Evolutionary conservation across 2,888 invertebrate species (phyloP).

Genomic region (Drosophila mercatorum): DNA sequence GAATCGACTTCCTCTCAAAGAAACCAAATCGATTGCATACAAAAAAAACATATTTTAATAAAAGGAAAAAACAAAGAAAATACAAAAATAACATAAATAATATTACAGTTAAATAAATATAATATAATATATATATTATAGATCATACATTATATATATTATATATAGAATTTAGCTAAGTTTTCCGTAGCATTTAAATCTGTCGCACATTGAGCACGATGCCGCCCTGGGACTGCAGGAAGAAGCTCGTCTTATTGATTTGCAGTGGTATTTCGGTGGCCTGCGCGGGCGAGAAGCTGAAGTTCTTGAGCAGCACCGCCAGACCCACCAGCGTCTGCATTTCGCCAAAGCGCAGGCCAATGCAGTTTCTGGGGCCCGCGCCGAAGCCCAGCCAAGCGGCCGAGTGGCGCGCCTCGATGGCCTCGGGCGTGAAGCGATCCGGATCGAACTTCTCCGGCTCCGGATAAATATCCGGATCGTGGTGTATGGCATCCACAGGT

Average conservation of each 20-base stretch:
- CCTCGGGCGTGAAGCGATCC: constrained; percentile 83
- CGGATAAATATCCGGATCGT: constrained; percentile 84
- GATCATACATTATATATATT: too few relatives aligned
- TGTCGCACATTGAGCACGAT: constrained; percentile 74
- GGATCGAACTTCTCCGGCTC: constrained; percentile 85
- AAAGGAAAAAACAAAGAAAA: neutral
- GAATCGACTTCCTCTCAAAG: constrained; percentile 2
- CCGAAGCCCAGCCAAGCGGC: constrained; percentile 82
- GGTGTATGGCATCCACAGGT: constrained; percentile 85
- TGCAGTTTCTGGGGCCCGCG: constrained; percentile 82
- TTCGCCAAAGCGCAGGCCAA: constrained; percentile 83
- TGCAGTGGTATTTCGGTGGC: constrained; percentile 74
- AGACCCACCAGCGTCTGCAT: constrained; percentile 81
- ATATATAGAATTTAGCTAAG: too few relatives aligned
- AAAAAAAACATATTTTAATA: neutral
- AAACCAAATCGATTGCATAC: neutral
- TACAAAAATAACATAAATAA: neutral
- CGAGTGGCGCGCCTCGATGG: constrained; percentile 69
- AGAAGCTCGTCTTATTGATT: constrained; percentile 57
- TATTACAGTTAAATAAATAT: too few relatives aligned
- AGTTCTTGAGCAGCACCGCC: constrained; percentile 70
- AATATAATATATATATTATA: too few relatives aligned
- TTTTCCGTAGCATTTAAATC: neutral
- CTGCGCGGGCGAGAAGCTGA: constrained; percentile 63
- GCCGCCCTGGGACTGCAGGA: constrained; percentile 69